Evolutionary conservation across 2,888 invertebrate species (phyloP).

Genomic region (Volucella zonaria): DNA sequence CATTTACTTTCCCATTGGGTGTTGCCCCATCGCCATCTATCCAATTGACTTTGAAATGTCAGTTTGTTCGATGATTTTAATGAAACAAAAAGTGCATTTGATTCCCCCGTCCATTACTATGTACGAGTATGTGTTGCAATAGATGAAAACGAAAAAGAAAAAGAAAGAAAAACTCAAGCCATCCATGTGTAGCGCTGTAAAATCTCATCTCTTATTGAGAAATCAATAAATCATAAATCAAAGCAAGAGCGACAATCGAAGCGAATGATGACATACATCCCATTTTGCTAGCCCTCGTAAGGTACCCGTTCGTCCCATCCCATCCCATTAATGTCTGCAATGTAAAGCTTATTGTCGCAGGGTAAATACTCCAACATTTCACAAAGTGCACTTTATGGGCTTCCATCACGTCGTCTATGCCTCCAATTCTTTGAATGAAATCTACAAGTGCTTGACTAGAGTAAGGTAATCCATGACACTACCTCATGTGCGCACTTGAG

Average conservation of each 20-base stretch:
- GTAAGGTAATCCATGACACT: conserved; percentile 33
- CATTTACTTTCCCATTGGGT: conserved; percentile 35
- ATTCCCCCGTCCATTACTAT: neutral
- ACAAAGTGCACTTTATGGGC: conserved; percentile 55
- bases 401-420: conserved; percentile 25
- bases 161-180: neutral
- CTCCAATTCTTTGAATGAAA: conserved; percentile 39
- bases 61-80: neutral
- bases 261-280: conserved; percentile 55
- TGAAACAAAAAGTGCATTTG: conserved; percentile 24
- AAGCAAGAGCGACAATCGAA: conserved; percentile 48
- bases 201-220: conserved; percentile 17
- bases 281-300: neutral
- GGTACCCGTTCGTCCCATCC: no score
- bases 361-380: conserved; percentile 31
- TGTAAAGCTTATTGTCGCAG: conserved; percentile 57
- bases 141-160: neutral
- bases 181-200: neutral
- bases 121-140: conserved; percentile 18
- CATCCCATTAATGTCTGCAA: conserved; percentile 32
- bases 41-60: conserved; percentile 54
- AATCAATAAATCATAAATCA: conserved; percentile 71
- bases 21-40: conserved; percentile 18
- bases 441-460: conserved; percentile 44
- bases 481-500: conserved; percentile 24